Evolutionary conservation across 2,797 vertebrate species (phyloP), one percentile per base, ranked within the genome.

Genomic region (Protonibea diacanthus): DNA sequence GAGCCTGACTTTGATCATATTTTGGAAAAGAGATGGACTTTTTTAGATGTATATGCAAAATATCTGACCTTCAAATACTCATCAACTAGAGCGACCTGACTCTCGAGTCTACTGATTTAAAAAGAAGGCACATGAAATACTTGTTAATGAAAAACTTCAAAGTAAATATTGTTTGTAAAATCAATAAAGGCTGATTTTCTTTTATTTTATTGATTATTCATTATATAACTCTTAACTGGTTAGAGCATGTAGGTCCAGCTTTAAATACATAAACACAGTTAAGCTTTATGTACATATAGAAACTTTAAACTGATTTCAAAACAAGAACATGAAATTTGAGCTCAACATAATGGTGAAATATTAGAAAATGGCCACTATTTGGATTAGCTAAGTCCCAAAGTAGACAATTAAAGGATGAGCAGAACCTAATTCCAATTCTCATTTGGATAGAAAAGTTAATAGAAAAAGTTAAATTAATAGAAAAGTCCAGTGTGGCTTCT

Each of bases 131-230:
- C 21, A 11, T 1, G 20, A 44, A 33, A 25, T n/a, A 23, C 12
- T 8, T 55, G 52, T 76, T 51, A 64, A 64, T 68, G 18, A 55
- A 58, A 25, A 49, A 21, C 51, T 18, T 20, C 40, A 13, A 42
- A 57, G 45, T 45, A 56, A 76, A 49, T 29, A 74, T 66, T 70
- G 25, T 61, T 65, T 17, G 5, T 21, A 48, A 71, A 72, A 73
- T 71, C 40, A 59, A 59, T 71, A 57, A 53, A 20, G 18, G 38
- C 21, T 61, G 20, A 48, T 40, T 72, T 67, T 61, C 2, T 61
- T 60, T 58, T 42, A 14, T 44, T 12, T 73, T n/a, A 48, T 11
- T 73, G 2, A 71, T 7, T 20, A 33, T 13, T 5, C 1, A 27
- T 68, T 77, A 59, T 27, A 55, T 61, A 82, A 74, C 12, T 57